Conservation (phyloP, 2,797 vertebrate species). For the Darevskia mixta region DNA sequence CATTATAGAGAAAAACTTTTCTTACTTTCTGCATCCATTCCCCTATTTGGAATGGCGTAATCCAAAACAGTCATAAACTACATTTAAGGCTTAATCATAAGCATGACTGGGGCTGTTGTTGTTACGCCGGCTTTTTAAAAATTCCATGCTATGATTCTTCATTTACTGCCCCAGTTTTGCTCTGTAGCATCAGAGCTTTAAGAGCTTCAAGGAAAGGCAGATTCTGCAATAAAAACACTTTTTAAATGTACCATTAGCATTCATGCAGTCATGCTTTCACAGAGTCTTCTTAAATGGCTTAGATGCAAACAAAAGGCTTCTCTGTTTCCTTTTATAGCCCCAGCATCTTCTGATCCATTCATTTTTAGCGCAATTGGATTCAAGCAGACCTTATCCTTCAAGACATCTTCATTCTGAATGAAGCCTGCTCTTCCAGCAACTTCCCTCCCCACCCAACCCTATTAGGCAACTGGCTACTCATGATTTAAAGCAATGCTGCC, state of each 20-base stretch:
- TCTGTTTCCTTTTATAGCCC: conserved; percentile 21
- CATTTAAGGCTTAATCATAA: background rate
- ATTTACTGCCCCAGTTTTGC: conserved; percentile 21
- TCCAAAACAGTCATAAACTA: background rate
- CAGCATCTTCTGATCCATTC: conserved; percentile 31
- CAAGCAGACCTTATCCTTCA: conserved; percentile 31
- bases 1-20: background rate
- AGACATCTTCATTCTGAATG: conserved; percentile 33
- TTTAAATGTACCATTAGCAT: background rate
- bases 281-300: background rate
- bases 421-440: conserved; percentile 30
- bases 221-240: background rate
- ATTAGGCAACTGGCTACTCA: conserved; percentile 19
- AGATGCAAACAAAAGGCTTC: conserved; percentile 5
- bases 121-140: background rate
- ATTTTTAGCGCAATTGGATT: conserved; percentile 29
- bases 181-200: conserved; percentile 4
- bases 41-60: background rate
- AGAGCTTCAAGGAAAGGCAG: conserved; percentile 44
- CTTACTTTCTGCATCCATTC: background rate
- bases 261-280: background rate
- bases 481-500: conserved; percentile 42
- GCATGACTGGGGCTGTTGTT: background rate
- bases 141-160: background rate
- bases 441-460: background rate